These are phyloP conservation scores for Yponomeuta cagnagella DNA, from an alignment of 2,888 invertebrate species.

Conservation along the genomic window DNA sequence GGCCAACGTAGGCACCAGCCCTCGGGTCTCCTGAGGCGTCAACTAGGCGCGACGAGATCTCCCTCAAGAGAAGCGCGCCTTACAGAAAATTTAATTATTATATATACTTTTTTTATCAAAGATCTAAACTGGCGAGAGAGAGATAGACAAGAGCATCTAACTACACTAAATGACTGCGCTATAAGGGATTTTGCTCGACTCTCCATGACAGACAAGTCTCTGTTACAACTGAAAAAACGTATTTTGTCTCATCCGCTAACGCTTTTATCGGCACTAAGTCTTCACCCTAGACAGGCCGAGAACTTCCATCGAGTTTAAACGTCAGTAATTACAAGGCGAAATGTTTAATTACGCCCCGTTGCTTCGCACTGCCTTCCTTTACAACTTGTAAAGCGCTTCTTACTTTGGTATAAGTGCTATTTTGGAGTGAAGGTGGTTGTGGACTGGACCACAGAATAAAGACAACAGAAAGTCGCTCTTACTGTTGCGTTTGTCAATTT, in stretches of 20 bases:
- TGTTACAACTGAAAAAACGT: no score
- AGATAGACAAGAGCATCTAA: no score
- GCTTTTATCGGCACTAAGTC: neutral
- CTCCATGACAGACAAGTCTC: no score
- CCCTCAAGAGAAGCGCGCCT: no score
- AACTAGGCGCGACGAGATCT: no score
- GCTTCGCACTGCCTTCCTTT: constrained; percentile 36
- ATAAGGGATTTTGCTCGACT: no score
- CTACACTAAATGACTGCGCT: no score
- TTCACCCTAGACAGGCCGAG: constrained; percentile 42
- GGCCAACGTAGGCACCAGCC: no score
- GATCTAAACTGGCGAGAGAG: no score
- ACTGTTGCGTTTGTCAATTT: neutral
- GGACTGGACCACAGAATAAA: neutral
- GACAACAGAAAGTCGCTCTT: neutral
- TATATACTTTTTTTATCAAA: no score
- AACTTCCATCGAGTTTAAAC: constrained; percentile 52
- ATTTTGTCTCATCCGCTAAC: neutral
- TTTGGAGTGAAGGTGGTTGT: neutral
- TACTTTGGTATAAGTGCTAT: neutral
- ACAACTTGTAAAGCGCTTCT: neutral
- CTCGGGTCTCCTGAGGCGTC: no score
- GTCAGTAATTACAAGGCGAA: constrained; percentile 70
- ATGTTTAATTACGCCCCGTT: constrained; percentile 69
- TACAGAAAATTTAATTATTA: no score